A percentile compares a stretch with the other conserved stretches of the same genome.
Conservation (phyloP, 2,888 invertebrate species). For the Hyposoter dolosus region DNA sequence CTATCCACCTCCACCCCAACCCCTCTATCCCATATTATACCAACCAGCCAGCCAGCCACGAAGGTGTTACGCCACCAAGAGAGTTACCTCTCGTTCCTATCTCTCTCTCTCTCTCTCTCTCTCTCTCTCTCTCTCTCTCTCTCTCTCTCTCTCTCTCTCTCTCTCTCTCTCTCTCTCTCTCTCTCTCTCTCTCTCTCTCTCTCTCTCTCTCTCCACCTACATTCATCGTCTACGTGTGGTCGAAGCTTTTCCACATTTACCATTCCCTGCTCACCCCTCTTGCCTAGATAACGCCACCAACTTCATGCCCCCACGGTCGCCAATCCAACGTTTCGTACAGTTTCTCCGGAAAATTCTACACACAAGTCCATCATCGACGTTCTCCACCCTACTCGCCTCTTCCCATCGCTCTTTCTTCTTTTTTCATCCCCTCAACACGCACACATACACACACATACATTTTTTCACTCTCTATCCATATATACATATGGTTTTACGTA, state of each 20-base stretch:
- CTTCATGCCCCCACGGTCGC: slow-evolving; percentile 42
- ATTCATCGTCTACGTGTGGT: slow-evolving; percentile 22
- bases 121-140: slow-evolving; percentile 22
- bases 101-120: slow-evolving; percentile 32
- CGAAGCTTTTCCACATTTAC: slow-evolving; percentile 22
- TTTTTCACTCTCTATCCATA: slow-evolving; percentile 40
- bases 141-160: slow-evolving; percentile 22
- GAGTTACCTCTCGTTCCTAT: slow-evolving; percentile 47
- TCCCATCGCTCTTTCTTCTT: slow-evolving; percentile 21
- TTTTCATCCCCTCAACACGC: slow-evolving; percentile 48
- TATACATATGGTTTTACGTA: slow-evolving; percentile 11
- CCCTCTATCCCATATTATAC: slow-evolving; percentile 51
- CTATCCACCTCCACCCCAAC: slow-evolving; percentile 30
- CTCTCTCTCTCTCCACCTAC: slow-evolving; percentile 31
- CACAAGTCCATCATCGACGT: slow-evolving; percentile 34
- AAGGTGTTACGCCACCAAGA: slow-evolving; percentile 68
- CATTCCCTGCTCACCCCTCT: slow-evolving; percentile 1
- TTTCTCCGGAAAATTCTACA: slow-evolving; percentile 47
- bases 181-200: no score
- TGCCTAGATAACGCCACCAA: slow-evolving; percentile 40
- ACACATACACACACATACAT: slow-evolving; percentile 44
- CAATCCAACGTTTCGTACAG: slow-evolving; percentile 24
- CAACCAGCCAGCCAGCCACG: slow-evolving; percentile 65
- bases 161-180: slow-evolving; percentile 40
- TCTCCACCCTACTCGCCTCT: slow-evolving; percentile 35